These are phyloP conservation scores for Telmatochromis brachygnathus DNA, from an alignment of 2,113 vertebrate species.

Conservation along the genomic window DNA sequence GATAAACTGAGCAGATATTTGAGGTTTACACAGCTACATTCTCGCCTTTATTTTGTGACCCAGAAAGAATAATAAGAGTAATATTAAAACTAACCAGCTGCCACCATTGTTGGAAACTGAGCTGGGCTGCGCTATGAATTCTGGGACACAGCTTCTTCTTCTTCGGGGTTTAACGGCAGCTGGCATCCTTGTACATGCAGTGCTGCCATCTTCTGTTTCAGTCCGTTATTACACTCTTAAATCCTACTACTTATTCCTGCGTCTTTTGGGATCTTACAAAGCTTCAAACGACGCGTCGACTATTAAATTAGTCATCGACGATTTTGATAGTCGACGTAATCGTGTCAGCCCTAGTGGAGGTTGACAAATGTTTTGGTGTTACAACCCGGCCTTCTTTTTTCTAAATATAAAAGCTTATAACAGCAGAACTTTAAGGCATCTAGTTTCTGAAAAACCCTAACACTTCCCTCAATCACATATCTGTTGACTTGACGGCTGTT, in stretches of 20 bases:
- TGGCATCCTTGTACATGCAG: too few relatives aligned
- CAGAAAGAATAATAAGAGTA: too few relatives aligned
- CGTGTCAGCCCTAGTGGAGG: not conserved
- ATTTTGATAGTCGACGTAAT: too few relatives aligned
- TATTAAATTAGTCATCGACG: fast-evolving
- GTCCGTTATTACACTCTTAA: too few relatives aligned
- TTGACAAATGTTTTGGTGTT: not conserved
- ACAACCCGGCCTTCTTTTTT: not conserved
- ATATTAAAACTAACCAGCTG: too few relatives aligned
- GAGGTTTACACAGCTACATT: too few relatives aligned
- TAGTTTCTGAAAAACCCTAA: not conserved
- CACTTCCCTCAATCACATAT: not conserved
- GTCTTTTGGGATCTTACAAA: too few relatives aligned
- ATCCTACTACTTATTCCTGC: too few relatives aligned
- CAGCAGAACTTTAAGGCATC: not conserved
- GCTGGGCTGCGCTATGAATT: fast-evolving
- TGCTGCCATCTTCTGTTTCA: too few relatives aligned
- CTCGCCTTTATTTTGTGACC: too few relatives aligned
- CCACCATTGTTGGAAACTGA: fast-evolving
- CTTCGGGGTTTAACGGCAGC: too few relatives aligned
- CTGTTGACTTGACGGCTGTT: not conserved
- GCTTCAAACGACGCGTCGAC: fast-evolving
- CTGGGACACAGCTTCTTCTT: fast-evolving
- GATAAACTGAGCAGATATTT: too few relatives aligned
- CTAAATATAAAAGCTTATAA: not conserved